These are phyloP conservation scores for Brachionus manjavacas DNA, from an alignment of 1,140 invertebrate species.

Conservation along the genomic window DNA sequence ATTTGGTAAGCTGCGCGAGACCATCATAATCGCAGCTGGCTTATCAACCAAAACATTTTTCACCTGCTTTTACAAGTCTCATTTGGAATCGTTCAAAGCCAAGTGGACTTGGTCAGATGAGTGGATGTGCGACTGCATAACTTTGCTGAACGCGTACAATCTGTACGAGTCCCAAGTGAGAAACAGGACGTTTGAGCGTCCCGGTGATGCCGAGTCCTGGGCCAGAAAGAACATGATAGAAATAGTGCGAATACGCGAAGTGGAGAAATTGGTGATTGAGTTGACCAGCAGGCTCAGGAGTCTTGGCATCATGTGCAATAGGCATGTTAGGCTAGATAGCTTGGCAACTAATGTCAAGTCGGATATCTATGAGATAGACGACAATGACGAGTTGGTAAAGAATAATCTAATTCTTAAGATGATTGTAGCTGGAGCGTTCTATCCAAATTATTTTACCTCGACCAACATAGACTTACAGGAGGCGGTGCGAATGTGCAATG, in stretches of 20 bases:
- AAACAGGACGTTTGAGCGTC: background rate
- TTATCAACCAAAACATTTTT: conserved; percentile 77
- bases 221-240: conserved; percentile 5
- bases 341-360: background rate
- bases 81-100: conserved; percentile 67
- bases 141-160: conserved; percentile 73
- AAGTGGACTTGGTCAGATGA: conserved; percentile 51
- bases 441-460: conserved; percentile 36
- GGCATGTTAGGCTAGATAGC: background rate
- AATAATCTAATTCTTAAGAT: background rate
- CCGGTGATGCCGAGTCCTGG: background rate
- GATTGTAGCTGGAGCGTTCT: conserved; percentile 37
- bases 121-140: conserved; percentile 77
- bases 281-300: background rate
- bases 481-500: background rate
- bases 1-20: conserved; percentile 65
- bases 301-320: background rate
- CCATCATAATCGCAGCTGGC: conserved; percentile 64
- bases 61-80: conserved; percentile 67
- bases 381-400: background rate
- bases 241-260: conserved; percentile 37
- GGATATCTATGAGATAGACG: background rate
- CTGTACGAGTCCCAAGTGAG: conserved; percentile 54
- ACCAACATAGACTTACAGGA: conserved; percentile 16
- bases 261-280: background rate